Conservation (phyloP, 2,888 invertebrate genomes). For the Phortica okadai region DNA sequence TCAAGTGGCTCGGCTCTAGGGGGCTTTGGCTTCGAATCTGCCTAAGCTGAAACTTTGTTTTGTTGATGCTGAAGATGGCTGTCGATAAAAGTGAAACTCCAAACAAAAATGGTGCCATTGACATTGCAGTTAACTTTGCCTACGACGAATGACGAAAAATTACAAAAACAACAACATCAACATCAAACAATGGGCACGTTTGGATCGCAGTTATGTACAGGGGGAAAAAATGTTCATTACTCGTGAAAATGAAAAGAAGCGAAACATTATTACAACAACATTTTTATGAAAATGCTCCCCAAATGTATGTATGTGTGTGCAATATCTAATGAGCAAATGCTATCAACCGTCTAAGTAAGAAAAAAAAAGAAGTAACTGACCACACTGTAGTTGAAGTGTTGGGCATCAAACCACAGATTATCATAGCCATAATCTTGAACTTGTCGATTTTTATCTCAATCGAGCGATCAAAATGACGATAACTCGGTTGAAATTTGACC, state of each 20-base stretch:
- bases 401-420: no score
- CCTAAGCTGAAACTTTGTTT: conserved; percentile 9
- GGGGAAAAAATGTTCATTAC: background rate
- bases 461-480: background rate
- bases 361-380: no score
- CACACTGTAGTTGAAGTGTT: no score
- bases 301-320: no score
- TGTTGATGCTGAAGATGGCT: conserved; percentile 57
- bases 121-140: conserved; percentile 67
- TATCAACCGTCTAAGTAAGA: no score
- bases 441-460: background rate
- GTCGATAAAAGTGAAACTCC: conserved; percentile 71
- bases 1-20: conserved; percentile 41
- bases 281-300: background rate
- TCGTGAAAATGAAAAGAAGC: background rate
- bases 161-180: background rate
- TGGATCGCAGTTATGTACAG: background rate
- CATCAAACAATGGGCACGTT: conserved; percentile 56
- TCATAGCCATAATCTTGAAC: background rate
- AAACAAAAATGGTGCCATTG: conserved; percentile 64
- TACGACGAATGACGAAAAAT: conserved; percentile 24
- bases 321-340: no score
- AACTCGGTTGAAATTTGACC: background rate
- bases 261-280: background rate
- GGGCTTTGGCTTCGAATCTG: background rate